Conservation (phyloP, 2,113 vertebrate genomes). For the Ptychochromis oligacanthus region DNA sequence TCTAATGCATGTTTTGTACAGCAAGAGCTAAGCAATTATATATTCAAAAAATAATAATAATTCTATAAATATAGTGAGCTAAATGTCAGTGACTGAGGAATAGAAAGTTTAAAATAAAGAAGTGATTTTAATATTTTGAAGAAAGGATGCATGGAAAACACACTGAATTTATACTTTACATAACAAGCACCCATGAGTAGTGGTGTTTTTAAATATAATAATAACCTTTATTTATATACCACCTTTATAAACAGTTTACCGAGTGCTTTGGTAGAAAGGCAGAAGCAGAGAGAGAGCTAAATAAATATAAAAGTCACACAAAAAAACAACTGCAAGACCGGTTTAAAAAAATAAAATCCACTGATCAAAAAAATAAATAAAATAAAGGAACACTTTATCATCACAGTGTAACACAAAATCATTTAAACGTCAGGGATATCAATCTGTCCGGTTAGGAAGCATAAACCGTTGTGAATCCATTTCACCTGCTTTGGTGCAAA, state of each 20-base stretch:
- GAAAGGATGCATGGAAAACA: not conserved
- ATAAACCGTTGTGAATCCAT: not conserved
- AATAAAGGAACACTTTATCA: not conserved
- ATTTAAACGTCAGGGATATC: not conserved
- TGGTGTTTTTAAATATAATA: not conserved
- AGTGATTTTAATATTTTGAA: not conserved
- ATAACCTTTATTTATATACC: not conserved
- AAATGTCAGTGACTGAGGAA: not conserved
- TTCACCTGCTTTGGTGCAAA: not conserved
- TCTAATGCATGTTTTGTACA: not conserved
- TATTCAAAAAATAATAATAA: rapidly evolving
- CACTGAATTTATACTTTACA: not conserved
- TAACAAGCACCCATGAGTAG: rapidly evolving
- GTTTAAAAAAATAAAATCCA: not conserved
- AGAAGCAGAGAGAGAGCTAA: not conserved
- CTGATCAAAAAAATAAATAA: not conserved
- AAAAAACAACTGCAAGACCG: not conserved
- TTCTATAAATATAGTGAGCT: not conserved
- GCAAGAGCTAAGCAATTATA: not conserved
- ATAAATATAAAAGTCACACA: not conserved
- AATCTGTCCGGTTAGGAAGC: not conserved
- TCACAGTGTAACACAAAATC: not conserved
- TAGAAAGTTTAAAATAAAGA: not conserved
- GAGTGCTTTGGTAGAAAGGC: not conserved
- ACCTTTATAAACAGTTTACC: not conserved